Conservation (phyloP, 1,140 invertebrate species). For the Sesamia nonagrioides region DNA sequence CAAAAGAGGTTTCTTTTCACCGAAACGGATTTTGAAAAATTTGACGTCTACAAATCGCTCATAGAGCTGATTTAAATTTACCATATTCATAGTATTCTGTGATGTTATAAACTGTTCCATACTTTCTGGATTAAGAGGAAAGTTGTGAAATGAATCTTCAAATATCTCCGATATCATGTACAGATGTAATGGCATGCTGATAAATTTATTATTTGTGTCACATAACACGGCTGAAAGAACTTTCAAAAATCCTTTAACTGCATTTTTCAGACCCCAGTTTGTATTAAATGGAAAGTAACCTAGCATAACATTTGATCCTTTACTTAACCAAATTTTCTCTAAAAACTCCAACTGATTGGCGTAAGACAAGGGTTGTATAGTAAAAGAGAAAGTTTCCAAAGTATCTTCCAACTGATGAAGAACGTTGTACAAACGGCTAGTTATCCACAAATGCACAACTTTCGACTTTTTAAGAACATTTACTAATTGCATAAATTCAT, state of each 20-base stretch:
- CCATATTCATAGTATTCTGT: constrained; percentile 15
- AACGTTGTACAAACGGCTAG: constrained; percentile 14
- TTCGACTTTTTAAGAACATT: constrained; percentile 31
- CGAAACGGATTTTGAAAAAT: constrained; percentile 17
- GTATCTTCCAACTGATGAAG: constrained; percentile 22
- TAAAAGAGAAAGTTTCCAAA: constrained; percentile 23
- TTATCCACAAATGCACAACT: constrained; percentile 42
- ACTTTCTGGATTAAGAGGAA: neutral
- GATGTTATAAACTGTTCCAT: neutral
- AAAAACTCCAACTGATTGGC: constrained; percentile 2
- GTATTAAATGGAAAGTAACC: constrained; percentile 2
- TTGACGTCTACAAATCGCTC: constrained; percentile 13
- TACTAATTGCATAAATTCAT: constrained; percentile 22
- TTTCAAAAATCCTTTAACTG: neutral
- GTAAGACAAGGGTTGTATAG: constrained; percentile 1
- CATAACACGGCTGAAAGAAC: constrained; percentile 12
- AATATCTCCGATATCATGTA: constrained; percentile 32
- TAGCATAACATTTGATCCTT: neutral
- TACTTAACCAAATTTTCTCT: constrained; percentile 25
- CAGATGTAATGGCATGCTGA: constrained; percentile 27
- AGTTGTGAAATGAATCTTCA: constrained; percentile 5
- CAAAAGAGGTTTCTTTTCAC: constrained; percentile 22
- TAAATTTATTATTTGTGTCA: neutral
- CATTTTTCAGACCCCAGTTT: neutral
- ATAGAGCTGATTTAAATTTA: constrained; percentile 1